Percentiles rank a stretch among this genome's conserved stretches.
These are phyloP conservation scores for Tragulus kanchil DNA, from an alignment of 2,113 vertebrate genomes.

Conservation along the genomic window DNA sequence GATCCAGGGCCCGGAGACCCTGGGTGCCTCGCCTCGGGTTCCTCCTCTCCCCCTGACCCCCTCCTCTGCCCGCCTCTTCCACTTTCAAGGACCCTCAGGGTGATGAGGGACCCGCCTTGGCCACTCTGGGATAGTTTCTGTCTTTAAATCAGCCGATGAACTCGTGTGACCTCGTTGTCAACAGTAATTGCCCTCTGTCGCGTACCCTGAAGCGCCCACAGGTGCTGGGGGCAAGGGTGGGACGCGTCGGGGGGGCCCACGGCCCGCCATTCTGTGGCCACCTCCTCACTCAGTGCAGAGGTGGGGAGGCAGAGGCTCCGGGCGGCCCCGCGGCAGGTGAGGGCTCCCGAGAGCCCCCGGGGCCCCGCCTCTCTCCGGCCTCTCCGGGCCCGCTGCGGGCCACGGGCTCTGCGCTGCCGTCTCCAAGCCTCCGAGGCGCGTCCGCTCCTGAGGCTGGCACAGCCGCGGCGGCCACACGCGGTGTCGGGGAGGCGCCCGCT, in stretches of 20 bases:
- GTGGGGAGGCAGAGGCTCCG: not conserved
- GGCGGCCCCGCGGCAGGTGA: fast-evolving
- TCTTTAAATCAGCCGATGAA: not conserved
- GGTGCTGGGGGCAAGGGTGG: fast-evolving
- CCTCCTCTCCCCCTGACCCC: not conserved
- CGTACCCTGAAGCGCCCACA: fast-evolving
- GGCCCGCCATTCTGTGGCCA: not conserved
- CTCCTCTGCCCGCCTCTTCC: no score
- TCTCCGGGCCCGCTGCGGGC: fast-evolving
- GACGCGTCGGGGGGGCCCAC: fast-evolving
- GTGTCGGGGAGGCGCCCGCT: not conserved
- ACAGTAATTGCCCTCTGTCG: fast-evolving
- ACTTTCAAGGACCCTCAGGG: not conserved
- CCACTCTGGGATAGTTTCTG: fast-evolving
- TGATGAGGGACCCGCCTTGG: fast-evolving
- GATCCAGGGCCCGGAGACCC: not conserved
- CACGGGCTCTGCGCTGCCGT: constrained; percentile 76
- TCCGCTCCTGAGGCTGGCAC: not conserved
- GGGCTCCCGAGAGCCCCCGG: fast-evolving
- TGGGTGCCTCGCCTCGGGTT: fast-evolving
- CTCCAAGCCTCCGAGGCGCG: not conserved
- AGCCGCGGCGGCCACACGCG: constrained; percentile 83
- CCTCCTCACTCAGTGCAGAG: fast-evolving
- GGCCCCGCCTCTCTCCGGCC: constrained; percentile 42
- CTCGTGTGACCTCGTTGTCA: fast-evolving